phyloP scores from a whole-genome alignment of 2,113 vertebrate genomes.

The Pantherophis guttatus region DNA sequence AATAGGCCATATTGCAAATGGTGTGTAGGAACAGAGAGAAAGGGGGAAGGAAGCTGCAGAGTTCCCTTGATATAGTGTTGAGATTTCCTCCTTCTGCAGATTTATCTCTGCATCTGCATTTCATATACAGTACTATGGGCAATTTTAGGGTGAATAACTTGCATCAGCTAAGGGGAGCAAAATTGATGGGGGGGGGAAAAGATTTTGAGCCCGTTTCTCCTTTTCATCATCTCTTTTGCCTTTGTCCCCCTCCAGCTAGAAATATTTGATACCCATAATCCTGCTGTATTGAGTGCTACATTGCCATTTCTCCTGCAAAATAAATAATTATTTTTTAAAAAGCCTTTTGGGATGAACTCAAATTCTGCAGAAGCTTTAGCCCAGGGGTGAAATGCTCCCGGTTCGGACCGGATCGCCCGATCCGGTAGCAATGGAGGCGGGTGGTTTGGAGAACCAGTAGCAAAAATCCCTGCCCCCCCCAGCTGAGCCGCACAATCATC shows the following conservation, averaged over 20 bases:
- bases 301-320: background rate
- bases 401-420: no score
- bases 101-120: background rate
- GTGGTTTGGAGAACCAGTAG: no score
- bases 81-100: background rate
- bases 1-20: background rate
- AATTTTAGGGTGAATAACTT: background rate
- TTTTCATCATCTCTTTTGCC: background rate
- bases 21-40: background rate
- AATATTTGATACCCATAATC: background rate
- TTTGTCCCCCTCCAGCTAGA: background rate
- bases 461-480: no score
- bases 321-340: background rate
- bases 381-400: no score
- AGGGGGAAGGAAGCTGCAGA: background rate
- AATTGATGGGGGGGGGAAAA: background rate
- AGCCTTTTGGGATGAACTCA: background rate
- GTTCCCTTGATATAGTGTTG: background rate
- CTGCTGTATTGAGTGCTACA: background rate
- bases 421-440: no score
- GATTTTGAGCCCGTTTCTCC: background rate
- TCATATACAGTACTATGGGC: background rate
- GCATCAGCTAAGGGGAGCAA: background rate
- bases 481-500: no score
- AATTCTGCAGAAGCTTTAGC: background rate